Evolutionary conservation across 1,140 invertebrate species (phyloP), one percentile per base, ranked within the genome.

Genomic region (Triops cancriformis): DNA sequence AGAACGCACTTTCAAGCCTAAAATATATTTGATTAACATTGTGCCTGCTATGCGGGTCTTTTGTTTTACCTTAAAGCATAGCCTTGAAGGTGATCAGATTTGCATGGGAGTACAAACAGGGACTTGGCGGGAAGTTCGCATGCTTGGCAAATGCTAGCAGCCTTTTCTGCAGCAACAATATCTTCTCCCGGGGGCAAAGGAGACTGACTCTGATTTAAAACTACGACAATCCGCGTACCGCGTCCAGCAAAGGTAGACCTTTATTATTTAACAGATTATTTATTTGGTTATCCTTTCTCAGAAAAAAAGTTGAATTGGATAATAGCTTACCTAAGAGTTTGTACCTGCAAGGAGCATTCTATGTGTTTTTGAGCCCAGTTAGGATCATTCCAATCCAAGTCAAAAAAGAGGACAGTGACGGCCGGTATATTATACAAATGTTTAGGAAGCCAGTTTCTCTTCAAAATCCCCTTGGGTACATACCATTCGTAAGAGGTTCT

Each of bases 371-470:
- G 95, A 82, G 93, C 92, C 95, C 96, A 99, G 74, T 92, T 87
- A 0, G 89, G 86, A 86, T 98, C 95, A 84, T 96, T 94, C 97
- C 97, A 99, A 86, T 99, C 96, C 81, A 99, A 89, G 83, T 99
- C 96, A 85, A 94, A 95, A 84, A 99, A 99, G 45, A 97, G 89
- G 10, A 98, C 94, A 74, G 98, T 91, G 0, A 98, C 91, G 4
- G 96, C 92, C 23, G 98, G 97, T 80, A 99, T 89, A 74, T 94
- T 87, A 81, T 92, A 89, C 9, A 98, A 86, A 84, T 99, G 95
- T 86, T 99, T 99, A 11, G 91, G 88, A 87, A 98, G 93, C 98
- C 98, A 99, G 82, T 95, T 94, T 10, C 90, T 90, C 84, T 98
- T 98, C 3, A 99, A 86, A 79, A 99, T 96, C 37, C 97, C 97